Base-by-base conservation (phyloP, 23 tunicate species). In the Oikopleura dioica region DNA sequence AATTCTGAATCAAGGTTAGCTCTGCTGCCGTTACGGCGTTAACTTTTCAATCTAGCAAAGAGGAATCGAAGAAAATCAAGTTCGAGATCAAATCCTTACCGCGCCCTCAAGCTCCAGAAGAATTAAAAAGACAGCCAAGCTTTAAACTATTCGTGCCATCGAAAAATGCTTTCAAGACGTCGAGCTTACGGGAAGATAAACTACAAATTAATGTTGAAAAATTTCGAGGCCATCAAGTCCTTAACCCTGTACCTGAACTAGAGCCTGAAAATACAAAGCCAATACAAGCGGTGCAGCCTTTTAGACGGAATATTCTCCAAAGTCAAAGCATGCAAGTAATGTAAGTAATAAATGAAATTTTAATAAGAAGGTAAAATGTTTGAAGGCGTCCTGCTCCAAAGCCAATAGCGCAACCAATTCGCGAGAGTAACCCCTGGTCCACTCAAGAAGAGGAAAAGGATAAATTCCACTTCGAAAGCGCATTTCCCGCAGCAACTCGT, bases 31-130 rank as follows among this genome's bases (percentile, higher is more conserved):
- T n/a, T n/a, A n/a, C n/a, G n/a, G n/a, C n/a, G n/a, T n/a, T n/a
- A n/a, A n/a, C n/a, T n/a, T n/a, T n/a, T n/a, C n/a, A n/a, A n/a
- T n/a, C n/a, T n/a, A n/a, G n/a, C n/a, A n/a, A n/a, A 89, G 35
- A 82, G 87, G 0, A 38, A 38, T 12, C 35, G 79, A 5, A 87
- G 95, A 0, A 89, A 67, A 76, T 16, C 16, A 23, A 23, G 26
- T 2, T 63, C 29, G 72, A 63, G 26, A 63, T 63, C 72, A 63
- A 63, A 63, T 63, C 72, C 33, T 24, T 94, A 32, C 99, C 99
- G 0, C 35, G 99, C 37, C 99, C 95, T 31, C 99, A 86, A 37
- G 99, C 99, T 51, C 99, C 99, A 28, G 37, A 77, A 37, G 87
- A 94, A 69, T 81, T 94, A 1, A 36, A 86, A 12, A 72, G 99